A percentile compares a stretch with the other conserved stretches of the same genome.
These are phyloP conservation scores for Orthosia gracilis DNA, from an alignment of 2,888 invertebrate genomes.

Conservation along the genomic window DNA sequence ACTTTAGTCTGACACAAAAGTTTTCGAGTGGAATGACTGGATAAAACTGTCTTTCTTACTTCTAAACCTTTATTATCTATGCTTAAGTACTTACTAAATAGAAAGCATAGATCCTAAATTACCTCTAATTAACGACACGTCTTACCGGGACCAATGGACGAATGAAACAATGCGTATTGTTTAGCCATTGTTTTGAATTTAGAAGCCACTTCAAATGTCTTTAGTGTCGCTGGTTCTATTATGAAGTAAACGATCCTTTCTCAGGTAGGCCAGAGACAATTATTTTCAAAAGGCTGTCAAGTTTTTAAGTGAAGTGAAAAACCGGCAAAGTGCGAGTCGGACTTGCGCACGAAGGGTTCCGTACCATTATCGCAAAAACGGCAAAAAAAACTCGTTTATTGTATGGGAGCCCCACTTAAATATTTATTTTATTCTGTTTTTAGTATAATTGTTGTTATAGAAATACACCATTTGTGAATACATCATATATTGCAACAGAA, in stretches of 20 bases:
- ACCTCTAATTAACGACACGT: conserved; percentile 10
- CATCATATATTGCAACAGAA: too few species aligned
- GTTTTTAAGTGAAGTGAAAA: too few species aligned
- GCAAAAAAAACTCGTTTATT: too few species aligned
- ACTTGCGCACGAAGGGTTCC: too few species aligned
- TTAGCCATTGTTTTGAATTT: conserved; percentile 49
- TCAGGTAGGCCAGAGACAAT: conserved; percentile 49
- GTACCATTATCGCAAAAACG: too few species aligned
- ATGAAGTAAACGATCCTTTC: conserved; percentile 31
- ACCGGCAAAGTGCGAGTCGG: too few species aligned
- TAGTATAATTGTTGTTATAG: too few species aligned
- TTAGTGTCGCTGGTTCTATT: conserved; percentile 26
- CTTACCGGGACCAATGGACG: conserved; percentile 47
- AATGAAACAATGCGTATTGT: conserved; percentile 62
- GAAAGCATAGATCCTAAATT: conserved; percentile 31
- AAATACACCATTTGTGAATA: too few species aligned
- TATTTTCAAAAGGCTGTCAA: conserved; percentile 30
- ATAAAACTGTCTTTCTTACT: not conserved
- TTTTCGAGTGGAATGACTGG: not conserved
- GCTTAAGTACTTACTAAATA: not conserved
- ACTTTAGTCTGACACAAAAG: too few species aligned
- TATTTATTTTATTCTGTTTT: too few species aligned
- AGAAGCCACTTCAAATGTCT: conserved; percentile 44
- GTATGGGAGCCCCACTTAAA: too few species aligned
- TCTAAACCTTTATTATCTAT: not conserved